These are phyloP conservation scores for Silvanus unidentatus DNA, from an alignment of 2,888 invertebrate genomes.

Conservation along the genomic window DNA sequence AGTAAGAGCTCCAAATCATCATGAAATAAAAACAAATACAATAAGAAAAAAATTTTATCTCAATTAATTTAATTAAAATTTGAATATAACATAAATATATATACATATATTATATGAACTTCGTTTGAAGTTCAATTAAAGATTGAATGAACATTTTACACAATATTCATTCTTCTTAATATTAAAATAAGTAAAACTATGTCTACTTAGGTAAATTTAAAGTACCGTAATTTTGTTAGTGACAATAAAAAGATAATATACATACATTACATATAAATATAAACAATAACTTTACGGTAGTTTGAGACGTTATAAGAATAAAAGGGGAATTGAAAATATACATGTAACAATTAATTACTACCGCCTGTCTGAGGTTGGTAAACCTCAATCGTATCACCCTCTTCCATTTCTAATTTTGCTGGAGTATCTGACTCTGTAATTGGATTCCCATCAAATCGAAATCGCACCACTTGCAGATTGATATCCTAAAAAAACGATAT, in stretches of 20 bases:
- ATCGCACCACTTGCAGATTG: slow-evolving; percentile 84
- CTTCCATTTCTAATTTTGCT: slow-evolving; percentile 87
- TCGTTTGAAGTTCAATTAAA: too few species aligned
- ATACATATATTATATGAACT: too few species aligned
- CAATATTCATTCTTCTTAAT: too few species aligned
- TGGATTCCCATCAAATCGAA: slow-evolving; percentile 89
- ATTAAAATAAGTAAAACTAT: too few species aligned
- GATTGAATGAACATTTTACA: too few species aligned
- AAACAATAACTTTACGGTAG: slow-evolving; percentile 23
- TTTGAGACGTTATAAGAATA: slow-evolving; percentile 14
- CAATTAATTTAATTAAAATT: too few species aligned
- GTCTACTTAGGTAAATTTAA: too few species aligned
- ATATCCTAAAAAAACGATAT: slow-evolving; percentile 66
- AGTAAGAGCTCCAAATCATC: too few species aligned
- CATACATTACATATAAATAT: too few species aligned
- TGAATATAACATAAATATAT: too few species aligned
- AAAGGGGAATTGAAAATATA: slow-evolving; percentile 7
- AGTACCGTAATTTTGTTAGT: slow-evolving; percentile 22
- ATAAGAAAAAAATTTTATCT: too few species aligned
- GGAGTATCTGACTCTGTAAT: slow-evolving; percentile 90
- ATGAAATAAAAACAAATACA: too few species aligned
- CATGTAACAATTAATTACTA: slow-evolving; percentile 26
- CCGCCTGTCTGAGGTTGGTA: slow-evolving; percentile 94
- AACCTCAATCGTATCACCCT: slow-evolving; percentile 92
- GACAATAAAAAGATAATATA: slow-evolving; percentile 21